Conservation (phyloP, 2,797 vertebrate genomes). For the Decapterus maruadsi region DNA sequence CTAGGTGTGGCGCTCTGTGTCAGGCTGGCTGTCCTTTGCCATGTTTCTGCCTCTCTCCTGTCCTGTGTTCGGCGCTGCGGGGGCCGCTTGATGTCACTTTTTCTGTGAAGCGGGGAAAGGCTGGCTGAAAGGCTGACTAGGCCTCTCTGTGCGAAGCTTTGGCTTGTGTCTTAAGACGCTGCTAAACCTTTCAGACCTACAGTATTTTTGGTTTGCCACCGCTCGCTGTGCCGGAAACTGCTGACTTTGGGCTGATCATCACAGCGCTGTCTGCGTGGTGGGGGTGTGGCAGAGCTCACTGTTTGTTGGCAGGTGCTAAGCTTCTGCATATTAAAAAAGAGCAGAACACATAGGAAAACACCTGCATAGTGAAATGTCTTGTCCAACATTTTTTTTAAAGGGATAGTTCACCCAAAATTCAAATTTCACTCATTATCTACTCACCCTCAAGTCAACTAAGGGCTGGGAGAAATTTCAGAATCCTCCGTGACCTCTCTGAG, state of each 20-base stretch:
- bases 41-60: constrained; percentile 53
- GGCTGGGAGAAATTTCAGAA: too few species aligned
- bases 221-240: constrained; percentile 36
- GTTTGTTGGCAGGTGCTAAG: constrained; percentile 27
- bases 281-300: constrained; percentile 2
- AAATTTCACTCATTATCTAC: too few species aligned
- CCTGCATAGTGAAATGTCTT: not conserved
- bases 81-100: constrained; percentile 64
- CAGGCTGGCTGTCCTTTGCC: constrained; percentile 55
- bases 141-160: constrained; percentile 55
- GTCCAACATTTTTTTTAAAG: too few species aligned
- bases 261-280: not conserved
- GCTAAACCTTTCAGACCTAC: constrained; percentile 66
- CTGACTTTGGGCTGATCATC: constrained; percentile 33
- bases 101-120: constrained; percentile 34
- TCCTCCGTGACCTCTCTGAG: too few species aligned
- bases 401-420: too few species aligned
- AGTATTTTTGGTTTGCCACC: constrained; percentile 5
- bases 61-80: constrained; percentile 54
- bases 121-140: constrained; percentile 57
- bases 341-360: not conserved
- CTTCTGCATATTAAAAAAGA: not conserved
- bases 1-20: constrained; percentile 63
- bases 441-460: too few species aligned
- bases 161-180: constrained; percentile 51